Conservation (phyloP, 2,888 invertebrate species). For the Tipula confusa region DNA sequence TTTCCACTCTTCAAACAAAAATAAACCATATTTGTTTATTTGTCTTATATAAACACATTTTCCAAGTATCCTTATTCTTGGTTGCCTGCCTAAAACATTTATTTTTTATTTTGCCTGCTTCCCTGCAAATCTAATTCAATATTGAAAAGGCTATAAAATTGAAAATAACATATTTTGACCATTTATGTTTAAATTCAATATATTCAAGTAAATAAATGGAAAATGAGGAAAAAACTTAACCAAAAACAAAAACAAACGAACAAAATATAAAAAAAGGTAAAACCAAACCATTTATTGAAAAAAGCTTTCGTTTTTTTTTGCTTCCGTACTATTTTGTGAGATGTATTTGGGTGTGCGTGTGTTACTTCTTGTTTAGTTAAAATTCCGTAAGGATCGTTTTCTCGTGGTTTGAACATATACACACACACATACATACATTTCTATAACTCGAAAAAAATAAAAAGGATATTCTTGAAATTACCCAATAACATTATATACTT, state of each 20-base stretch:
- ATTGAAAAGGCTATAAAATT: constrained; percentile 12
- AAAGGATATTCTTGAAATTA: not conserved
- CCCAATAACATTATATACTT: not conserved
- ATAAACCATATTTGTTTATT: constrained; percentile 25
- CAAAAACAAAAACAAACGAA: not conserved
- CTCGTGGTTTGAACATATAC: not conserved
- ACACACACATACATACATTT: too few relatives aligned
- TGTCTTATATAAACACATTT: constrained; percentile 3
- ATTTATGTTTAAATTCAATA: constrained; percentile 17
- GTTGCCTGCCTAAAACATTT: not conserved
- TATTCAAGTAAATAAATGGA: constrained; percentile 1
- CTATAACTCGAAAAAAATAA: not conserved
- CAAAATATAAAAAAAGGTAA: not conserved
- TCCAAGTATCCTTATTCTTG: not conserved
- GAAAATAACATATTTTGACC: constrained; percentile 20
- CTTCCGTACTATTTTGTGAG: not conserved
- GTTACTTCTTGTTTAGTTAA: not conserved
- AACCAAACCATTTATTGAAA: constrained; percentile 25
- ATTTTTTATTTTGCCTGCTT: not conserved
- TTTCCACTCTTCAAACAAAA: not conserved
- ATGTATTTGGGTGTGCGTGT: not conserved
- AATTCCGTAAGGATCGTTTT: constrained; percentile 25
- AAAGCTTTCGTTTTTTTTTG: constrained; percentile 9
- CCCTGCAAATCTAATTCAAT: not conserved
- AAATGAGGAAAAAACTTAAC: not conserved